Percentiles rank a stretch among this genome's conserved stretches.
phyloP scores from a whole-genome alignment of 2,113 vertebrate species.

The Sterrhoptilus dennistouni region DNA sequence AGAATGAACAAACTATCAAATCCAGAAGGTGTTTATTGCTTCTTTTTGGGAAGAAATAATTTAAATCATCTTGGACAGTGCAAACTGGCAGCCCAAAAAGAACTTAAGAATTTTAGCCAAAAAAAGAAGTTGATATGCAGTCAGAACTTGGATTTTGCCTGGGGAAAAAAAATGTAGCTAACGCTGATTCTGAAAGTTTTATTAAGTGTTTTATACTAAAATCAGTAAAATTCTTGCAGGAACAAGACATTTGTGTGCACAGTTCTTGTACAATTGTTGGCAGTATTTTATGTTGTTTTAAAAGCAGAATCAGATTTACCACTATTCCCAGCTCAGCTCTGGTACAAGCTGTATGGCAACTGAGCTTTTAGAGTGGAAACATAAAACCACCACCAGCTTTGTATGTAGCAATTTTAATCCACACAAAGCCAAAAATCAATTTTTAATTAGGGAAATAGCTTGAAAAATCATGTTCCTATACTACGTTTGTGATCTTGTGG shows the following conservation, averaged over 20 bases:
- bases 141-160: neutral
- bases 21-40: neutral
- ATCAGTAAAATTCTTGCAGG: neutral
- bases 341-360: neutral
- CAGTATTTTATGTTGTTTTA: neutral
- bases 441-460: slow-evolving; percentile 63
- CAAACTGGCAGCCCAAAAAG: neutral
- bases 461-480: slow-evolving; percentile 18
- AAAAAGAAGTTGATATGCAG: neutral
- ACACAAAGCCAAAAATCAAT: slow-evolving; percentile 57
- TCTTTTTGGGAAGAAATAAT: slow-evolving; percentile 23
- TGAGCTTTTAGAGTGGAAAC: neutral
- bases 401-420: slow-evolving; percentile 1
- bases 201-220: slow-evolving; percentile 12
- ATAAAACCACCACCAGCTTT: neutral
- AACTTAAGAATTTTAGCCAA: neutral
- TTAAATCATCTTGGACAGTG: slow-evolving; percentile 18
- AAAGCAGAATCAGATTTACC: neutral
- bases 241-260: neutral
- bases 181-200: neutral
- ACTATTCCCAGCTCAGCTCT: neutral
- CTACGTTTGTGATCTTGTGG: neutral
- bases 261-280: neutral
- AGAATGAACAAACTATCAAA: slow-evolving; percentile 28
- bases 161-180: neutral